Percentiles rank a stretch among this genome's conserved stretches.
Evolutionary conservation across 2,797 vertebrate species (phyloP).

Genomic region (Acropternis orthonyx): DNA sequence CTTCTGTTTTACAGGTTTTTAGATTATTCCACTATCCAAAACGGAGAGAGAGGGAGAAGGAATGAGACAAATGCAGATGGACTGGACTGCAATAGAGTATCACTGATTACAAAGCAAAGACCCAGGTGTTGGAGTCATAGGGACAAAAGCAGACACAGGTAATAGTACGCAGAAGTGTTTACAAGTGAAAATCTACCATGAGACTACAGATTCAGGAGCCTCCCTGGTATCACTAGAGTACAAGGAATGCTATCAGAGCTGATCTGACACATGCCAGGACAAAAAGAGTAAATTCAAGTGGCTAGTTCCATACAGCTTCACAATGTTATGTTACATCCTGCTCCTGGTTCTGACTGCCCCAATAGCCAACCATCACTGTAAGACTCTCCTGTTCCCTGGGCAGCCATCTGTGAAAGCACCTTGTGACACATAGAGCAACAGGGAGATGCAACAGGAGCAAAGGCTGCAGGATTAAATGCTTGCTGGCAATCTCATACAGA

Average conservation of each 20-base stretch:
- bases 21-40: not conserved
- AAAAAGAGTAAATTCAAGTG: not conserved
- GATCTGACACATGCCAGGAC: not conserved
- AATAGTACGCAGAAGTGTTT: not conserved
- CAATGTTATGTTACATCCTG: not conserved
- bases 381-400: not conserved
- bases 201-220: not conserved
- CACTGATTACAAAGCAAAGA: not conserved
- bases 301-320: not conserved
- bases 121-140: not conserved
- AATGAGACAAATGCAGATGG: not conserved
- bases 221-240: not conserved
- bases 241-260: not conserved
- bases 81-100: not conserved
- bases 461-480: not conserved
- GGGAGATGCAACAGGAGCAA: not conserved
- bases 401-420: not conserved
- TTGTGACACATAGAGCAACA: not conserved
- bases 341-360: not conserved
- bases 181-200: not conserved
- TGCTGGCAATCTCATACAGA: not conserved
- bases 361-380: accelerated
- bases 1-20: not conserved
- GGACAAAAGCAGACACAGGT: not conserved
- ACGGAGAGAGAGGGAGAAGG: not conserved